Base-by-base conservation (phyloP, 2,888 invertebrate species). In the Petrophora chlorosata region DNA sequence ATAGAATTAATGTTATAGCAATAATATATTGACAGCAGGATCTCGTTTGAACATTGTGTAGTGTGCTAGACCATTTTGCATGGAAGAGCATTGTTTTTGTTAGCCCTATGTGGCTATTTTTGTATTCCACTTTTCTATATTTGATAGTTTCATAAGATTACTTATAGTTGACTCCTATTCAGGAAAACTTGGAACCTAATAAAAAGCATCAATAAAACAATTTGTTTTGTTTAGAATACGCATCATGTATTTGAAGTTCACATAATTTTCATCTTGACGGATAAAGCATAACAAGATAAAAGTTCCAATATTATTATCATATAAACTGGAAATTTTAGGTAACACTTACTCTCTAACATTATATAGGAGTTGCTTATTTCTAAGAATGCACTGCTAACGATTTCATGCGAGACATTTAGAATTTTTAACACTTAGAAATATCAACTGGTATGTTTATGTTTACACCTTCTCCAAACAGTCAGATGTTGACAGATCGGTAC, bases 171-270 rank as follows among this genome's bases (percentile, higher is more conserved):
- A 40, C 9, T 29, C 14, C 38, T 25, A 19, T 22, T n/a, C 3
- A 26, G 19, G 32, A 23, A 39, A 3, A 29, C 17, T 28, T 34
- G 36, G 19, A 33, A 32, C 19, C 28, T 39, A 46, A 46, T 38
- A 33, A 51, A 45, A 22, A 22, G 9, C 5, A 39, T 22, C 5
- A 56, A 53, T 45, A 46, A 55, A 48, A 55, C 40, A 15, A 44
- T n/a, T 15, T 22, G 28, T 38, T 45, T 40, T 22, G 9, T 42
- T 34, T 53, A 56, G 63, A 63, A 53, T 67, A 63, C 54, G 66
- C 69, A 61, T 59, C 66, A 67, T 79, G 67, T 79, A 77, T 79
- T 79, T 74, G 57, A 59, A 60, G 57, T 70, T 70, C 58, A 69
- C 64, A 77, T 47, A 29, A 63, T 70, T 67, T 64, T 60, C 17